Conservation (phyloP, 1,140 invertebrate genomes). For the Cryptotermes secundus region DNA sequence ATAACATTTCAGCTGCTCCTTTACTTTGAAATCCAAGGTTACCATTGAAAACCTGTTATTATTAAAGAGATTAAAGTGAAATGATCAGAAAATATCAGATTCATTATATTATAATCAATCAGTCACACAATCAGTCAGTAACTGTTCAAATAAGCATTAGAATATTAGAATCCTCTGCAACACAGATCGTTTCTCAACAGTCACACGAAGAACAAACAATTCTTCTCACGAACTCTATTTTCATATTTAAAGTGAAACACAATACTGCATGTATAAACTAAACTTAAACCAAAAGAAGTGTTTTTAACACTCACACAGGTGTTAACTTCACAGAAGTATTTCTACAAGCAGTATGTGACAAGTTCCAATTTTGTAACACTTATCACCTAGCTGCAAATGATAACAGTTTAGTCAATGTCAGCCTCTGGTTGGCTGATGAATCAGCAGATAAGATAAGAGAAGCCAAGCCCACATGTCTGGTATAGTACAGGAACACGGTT, state of each 20-base stretch:
- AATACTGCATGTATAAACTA: not conserved
- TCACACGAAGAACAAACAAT: too few relatives aligned
- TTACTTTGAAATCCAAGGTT: not conserved
- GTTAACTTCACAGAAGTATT: not conserved
- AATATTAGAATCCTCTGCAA: not conserved
- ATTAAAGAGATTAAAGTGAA: not conserved
- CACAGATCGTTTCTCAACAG: not conserved
- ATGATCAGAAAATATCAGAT: not conserved
- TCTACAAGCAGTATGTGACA: not conserved
- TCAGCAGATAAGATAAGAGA: not conserved
- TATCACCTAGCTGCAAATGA: constrained; percentile 16
- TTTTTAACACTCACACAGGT: not conserved
- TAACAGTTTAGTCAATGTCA: not conserved
- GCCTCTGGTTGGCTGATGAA: constrained; percentile 1
- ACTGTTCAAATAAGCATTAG: not conserved
- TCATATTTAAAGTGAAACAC: not conserved
- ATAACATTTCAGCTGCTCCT: not conserved
- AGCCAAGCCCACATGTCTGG: not conserved
- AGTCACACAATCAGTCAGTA: not conserved
- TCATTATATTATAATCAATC: not conserved
- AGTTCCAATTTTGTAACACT: not conserved
- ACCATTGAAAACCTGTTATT: not conserved
- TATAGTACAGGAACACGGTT: too few relatives aligned
- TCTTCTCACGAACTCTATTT: too few relatives aligned
- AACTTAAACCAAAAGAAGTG: not conserved